phyloP scores from a whole-genome alignment of 1,140 invertebrate species.

The Drosophila athabasca region DNA sequence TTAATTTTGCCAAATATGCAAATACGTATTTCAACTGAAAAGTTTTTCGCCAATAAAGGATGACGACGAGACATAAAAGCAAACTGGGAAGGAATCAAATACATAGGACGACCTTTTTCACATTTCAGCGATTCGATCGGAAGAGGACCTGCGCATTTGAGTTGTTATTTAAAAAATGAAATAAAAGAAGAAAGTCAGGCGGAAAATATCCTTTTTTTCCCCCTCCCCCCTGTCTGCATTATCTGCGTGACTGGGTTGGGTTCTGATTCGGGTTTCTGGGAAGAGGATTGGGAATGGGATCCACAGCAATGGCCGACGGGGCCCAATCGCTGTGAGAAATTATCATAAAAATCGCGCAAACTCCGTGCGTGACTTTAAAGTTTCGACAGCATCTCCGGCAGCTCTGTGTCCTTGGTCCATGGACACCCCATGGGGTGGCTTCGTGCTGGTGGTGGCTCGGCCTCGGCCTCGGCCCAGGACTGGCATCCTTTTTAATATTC shows the following conservation, averaged over 20 bases:
- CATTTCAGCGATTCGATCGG: constrained; percentile 59
- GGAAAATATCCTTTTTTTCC: constrained; percentile 51
- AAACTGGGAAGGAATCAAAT: constrained; percentile 10
- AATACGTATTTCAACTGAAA: constrained; percentile 69
- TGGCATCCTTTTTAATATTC: constrained; percentile 75
- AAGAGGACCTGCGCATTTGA: constrained; percentile 50
- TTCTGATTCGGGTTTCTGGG: not conserved
- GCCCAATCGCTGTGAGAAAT: constrained; percentile 71
- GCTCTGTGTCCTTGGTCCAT: too few relatives aligned
- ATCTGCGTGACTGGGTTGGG: constrained; percentile 17
- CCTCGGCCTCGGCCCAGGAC: too few relatives aligned
- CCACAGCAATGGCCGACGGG: constrained; percentile 62
- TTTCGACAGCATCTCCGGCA: constrained; percentile 31
- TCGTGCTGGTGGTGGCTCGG: constrained; percentile 49
- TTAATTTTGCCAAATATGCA: constrained; percentile 72
- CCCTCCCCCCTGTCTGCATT: constrained; percentile 6
- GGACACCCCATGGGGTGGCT: constrained; percentile 34
- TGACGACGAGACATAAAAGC: constrained; percentile 55
- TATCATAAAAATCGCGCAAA: constrained; percentile 81
- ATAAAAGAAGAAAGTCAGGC: constrained; percentile 29
- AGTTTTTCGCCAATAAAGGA: constrained; percentile 54
- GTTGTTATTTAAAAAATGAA: constrained; percentile 68
- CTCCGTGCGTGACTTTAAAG: constrained; percentile 79
- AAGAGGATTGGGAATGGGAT: constrained; percentile 15
- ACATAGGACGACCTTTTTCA: constrained; percentile 62